Evolutionary conservation across 2,888 invertebrate genomes (phyloP), one percentile per base, ranked within the genome.

Genomic region (Acleris emargana): DNA sequence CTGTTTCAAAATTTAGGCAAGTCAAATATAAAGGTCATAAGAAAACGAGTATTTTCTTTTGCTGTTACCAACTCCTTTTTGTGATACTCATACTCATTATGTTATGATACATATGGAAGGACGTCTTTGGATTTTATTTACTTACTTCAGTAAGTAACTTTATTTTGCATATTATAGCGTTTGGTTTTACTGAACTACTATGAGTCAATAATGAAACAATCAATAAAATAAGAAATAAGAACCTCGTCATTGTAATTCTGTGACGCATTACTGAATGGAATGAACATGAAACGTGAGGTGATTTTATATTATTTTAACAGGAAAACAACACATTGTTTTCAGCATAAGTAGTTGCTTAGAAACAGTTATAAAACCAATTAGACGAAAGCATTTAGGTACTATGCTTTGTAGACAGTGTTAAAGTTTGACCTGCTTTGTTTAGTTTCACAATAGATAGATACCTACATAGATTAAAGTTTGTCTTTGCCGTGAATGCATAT

Each of bases 181-280:
- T 13, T 18, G 6, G 20, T 42, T 57, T 53, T 45, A 43, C 17
- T n/a, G 7, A 42, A 42, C 16, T 22, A 42, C 16, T 22, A 28
- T 62, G 58, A 58, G 18, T 64, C 58, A 58, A 59, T 9, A 52
- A 22, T 59, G 53, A 53, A 59, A 58, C 45, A 38, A 61, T 28
- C 11, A 32, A n/a, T 53, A 20, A 53, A 43, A 53, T 43, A 17
- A 45, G 4, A 43, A 32, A 20, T 47, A 32, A 20, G 32, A 7
- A 2, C 22, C 45, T 47, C 45, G 32, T 47, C 20, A 53, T 6
- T 22, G 47, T 54, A 22, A 22, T 49, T 54, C 49, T n/a, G 20
- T 62, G 61, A 54, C 61, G 43, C 60, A 60, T 32, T 25, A 25
- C 25, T 51, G 52, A 59, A 59, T 59, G 50, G 25, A 43, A 45